A percentile compares a stretch with the other conserved stretches of the same genome.
These are phyloP conservation scores for Caenorhabditis sp. DNA, from an alignment of 2,888 invertebrate genomes.

Conservation along the genomic window DNA sequence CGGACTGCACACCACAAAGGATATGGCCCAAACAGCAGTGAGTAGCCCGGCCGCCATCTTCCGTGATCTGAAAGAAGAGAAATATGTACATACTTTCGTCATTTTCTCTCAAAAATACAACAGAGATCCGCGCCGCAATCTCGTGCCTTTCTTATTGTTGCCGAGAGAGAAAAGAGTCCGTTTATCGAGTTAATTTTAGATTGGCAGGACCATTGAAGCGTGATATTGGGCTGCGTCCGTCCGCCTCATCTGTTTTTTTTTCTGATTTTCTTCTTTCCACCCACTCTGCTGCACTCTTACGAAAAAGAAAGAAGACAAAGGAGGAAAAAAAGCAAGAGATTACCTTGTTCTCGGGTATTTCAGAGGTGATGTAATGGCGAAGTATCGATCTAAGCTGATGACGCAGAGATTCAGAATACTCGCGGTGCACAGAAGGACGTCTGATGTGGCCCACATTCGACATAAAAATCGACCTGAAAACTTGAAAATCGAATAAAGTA, in stretches of 20 bases:
- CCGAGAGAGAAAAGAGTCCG: conserved; percentile 44
- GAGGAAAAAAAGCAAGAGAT: conserved; percentile 10
- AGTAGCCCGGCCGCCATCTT: conserved; percentile 78
- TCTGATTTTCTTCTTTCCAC: conserved; percentile 39
- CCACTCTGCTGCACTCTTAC: conserved; percentile 15
- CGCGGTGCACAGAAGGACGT: conserved; percentile 79
- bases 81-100: not conserved
- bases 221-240: conserved; percentile 55
- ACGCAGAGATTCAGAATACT: conserved; percentile 79
- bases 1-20: conserved; percentile 79
- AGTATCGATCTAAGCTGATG: conserved; percentile 79
- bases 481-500: not conserved
- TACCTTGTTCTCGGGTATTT: conserved; percentile 79
- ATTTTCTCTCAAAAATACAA: conserved; percentile 31
- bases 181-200: conserved; percentile 55
- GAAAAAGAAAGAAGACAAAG: not conserved
- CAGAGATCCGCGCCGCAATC: conserved; percentile 22
- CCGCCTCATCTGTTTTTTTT: conserved; percentile 53
- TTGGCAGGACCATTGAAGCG: conserved; percentile 55
- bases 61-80: conserved; percentile 69
- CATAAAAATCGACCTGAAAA: conserved; percentile 66
- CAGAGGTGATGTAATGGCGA: conserved; percentile 80
- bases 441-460: conserved; percentile 78
- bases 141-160: conserved; percentile 42
- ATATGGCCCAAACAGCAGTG: conserved; percentile 79